Evolutionary conservation across 92 coral and sea anemone genomes (phyloP), one percentile per base, ranked within the genome.

Genomic region (Parazoanthus swiftii): DNA sequence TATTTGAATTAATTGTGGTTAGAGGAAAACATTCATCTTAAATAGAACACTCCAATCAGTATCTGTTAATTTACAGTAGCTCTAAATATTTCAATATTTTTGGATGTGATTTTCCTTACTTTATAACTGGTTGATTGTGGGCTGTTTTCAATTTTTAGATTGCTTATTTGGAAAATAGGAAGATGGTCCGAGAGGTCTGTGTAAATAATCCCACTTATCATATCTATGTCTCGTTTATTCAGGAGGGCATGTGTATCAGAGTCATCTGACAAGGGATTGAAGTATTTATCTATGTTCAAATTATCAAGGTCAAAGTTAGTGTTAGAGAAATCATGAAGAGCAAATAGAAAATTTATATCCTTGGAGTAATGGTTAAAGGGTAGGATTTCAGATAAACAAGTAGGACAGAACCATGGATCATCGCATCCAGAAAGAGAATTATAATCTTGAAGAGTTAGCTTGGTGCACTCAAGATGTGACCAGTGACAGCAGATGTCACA

Each of bases 401-500:
- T 83, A 81, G 88, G 81, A 66, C 91, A 89, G 85, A 80, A 89
- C 84, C 91, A 89, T 51, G 85, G 76, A 74, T 89, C 91, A 89
- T 89, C 50, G 72, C 82, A 89, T 81, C 72, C 88, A 72, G 78
- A 77, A 56, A 88, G 76, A 58, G 82, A 84, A 88, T 74, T 82
- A 83, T 89, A 89, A 81, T 89, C 85, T 81, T 63, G 80, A 89
- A 81, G 88, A 74, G 83, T 81, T 50, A 89, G 83, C 80, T 85
- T 85, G n/a, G 91, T 74, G 79, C 91, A 82, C 83, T 89, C 82
- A 76, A 89, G 88, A 89, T 89, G 91, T 89, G 91, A 81, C 91
- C 88, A 89, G 78, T 81, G 85, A 83, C 37, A 86, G 85, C 90
- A 88, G 67, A 80, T 71, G 84, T 88, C 84, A 81, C 90, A 88